Percentiles rank a stretch among this genome's conserved stretches.
These are phyloP conservation scores for Tetheella fluctuosa DNA, from an alignment of 2,888 invertebrate species.

Conservation along the genomic window DNA sequence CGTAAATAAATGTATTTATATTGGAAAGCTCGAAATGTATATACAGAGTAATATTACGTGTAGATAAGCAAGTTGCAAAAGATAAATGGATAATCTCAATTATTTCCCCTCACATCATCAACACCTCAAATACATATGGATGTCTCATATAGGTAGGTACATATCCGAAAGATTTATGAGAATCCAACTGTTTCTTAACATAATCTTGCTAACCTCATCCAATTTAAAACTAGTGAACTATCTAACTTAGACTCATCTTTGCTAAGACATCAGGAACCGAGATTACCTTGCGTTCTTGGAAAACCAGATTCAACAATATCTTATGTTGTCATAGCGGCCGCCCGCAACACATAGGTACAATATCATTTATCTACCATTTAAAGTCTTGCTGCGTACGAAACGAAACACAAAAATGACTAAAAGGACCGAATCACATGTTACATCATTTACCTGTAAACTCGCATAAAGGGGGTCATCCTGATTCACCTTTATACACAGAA, in stretches of 20 bases:
- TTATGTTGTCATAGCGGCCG: conserved; percentile 37
- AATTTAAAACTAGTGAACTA: background rate
- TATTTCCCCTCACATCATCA: background rate
- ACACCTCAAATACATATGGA: background rate
- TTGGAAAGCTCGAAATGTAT: background rate
- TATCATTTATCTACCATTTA: conserved; percentile 28
- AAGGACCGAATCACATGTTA: conserved; percentile 31
- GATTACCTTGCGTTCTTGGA: conserved; percentile 41
- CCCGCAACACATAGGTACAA: conserved; percentile 10
- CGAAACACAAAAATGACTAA: conserved; percentile 22
- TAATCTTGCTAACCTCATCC: background rate
- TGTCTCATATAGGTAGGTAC: too few species aligned
- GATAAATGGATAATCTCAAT: too few species aligned
- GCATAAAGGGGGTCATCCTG: conserved; percentile 48
- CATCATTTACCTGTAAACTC: conserved; percentile 42
- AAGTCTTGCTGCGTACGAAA: conserved; percentile 27
- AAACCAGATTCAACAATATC: conserved; percentile 39
- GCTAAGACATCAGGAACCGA: conserved; percentile 21
- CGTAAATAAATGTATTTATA: background rate
- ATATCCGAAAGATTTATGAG: too few species aligned
- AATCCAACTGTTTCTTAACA: background rate
- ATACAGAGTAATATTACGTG: too few species aligned
- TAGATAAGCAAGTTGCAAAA: too few species aligned
- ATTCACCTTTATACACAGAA: conserved; percentile 47
- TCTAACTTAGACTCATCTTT: conserved; percentile 19